These are phyloP conservation scores for Mya arenaria DNA, from an alignment of 1,140 invertebrate genomes.

Conservation along the genomic window DNA sequence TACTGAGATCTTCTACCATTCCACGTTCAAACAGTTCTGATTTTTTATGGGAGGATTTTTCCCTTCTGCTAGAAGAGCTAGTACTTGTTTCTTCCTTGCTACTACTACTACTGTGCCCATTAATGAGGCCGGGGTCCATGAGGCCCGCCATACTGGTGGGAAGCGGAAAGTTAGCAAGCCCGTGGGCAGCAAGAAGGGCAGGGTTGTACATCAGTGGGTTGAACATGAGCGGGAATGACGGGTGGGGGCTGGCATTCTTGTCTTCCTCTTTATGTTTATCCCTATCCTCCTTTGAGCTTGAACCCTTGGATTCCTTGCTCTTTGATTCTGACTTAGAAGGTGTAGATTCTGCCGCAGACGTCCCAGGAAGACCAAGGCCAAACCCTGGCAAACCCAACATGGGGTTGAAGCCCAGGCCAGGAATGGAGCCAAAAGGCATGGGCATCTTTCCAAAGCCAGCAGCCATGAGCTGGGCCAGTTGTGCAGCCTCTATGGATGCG, in stretches of 20 bases:
- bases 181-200: slow-evolving; percentile 71
- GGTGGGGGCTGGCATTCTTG: slow-evolving; percentile 65
- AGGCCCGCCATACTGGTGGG: slow-evolving; percentile 67
- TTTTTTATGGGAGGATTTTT: slow-evolving; percentile 8
- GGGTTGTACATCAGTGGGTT: slow-evolving; percentile 78
- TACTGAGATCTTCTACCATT: slow-evolving; percentile 55
- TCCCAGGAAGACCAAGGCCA: slow-evolving; percentile 84
- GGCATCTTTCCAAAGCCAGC: slow-evolving; percentile 82
- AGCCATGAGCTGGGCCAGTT: slow-evolving; percentile 80
- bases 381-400: slow-evolving; percentile 90
- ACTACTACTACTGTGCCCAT: slow-evolving; percentile 65
- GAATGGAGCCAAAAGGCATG: slow-evolving; percentile 90
- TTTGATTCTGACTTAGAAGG: slow-evolving; percentile 58
- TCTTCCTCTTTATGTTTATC: slow-evolving; percentile 44
- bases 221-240: slow-evolving; percentile 74
- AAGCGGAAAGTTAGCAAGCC: slow-evolving; percentile 69
- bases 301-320: slow-evolving; percentile 38
- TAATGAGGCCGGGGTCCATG: slow-evolving; percentile 63
- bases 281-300: slow-evolving; percentile 41
- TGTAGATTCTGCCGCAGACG: slow-evolving; percentile 36
- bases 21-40: slow-evolving; percentile 54
- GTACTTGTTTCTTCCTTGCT: slow-evolving; percentile 56
- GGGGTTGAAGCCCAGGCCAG: slow-evolving; percentile 87
- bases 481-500: slow-evolving; percentile 67
- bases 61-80: background rate